Percentiles rank a stretch among this genome's conserved stretches.
phyloP scores from a whole-genome alignment of 2,888 invertebrate species.

The Harmothoe impar region DNA sequence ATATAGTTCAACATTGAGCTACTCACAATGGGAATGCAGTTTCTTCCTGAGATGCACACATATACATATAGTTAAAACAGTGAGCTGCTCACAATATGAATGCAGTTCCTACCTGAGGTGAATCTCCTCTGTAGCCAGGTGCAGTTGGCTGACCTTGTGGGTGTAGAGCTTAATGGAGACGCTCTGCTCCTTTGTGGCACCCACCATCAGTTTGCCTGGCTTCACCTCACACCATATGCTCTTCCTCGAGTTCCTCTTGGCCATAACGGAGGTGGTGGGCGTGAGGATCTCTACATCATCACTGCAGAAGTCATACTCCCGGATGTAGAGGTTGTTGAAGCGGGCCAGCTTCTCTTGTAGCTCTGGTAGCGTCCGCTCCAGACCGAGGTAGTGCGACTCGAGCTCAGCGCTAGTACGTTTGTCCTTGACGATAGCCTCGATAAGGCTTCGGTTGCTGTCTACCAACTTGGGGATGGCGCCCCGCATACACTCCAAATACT shows the following conservation, averaged over 20 bases:
- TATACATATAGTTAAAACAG: too few relatives aligned
- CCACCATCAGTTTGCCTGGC: slow-evolving; percentile 62
- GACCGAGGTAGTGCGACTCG: slow-evolving; percentile 60
- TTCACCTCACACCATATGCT: slow-evolving; percentile 66
- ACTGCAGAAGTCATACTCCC: slow-evolving; percentile 65
- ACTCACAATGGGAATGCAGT: too few relatives aligned
- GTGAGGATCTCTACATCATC: slow-evolving; percentile 63
- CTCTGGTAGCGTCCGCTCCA: slow-evolving; percentile 63
- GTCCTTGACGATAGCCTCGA: slow-evolving; percentile 67
- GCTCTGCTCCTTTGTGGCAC: slow-evolving; percentile 20
- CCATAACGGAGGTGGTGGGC: slow-evolving; percentile 29
- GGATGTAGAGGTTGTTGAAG: slow-evolving; percentile 65
- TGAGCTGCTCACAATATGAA: too few relatives aligned
- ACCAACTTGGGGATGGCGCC: slow-evolving; percentile 66
- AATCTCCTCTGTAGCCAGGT: slow-evolving; percentile 66
- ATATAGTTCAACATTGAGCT: too few relatives aligned
- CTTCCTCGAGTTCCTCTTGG: slow-evolving; percentile 37
- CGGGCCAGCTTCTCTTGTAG: slow-evolving; percentile 67
- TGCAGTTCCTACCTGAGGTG: slow-evolving; percentile 63
- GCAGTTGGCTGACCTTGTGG: slow-evolving; percentile 62
- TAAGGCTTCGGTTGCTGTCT: slow-evolving; percentile 65
- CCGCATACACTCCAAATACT: slow-evolving; percentile 66
- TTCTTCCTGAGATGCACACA: too few relatives aligned
- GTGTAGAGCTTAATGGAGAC: slow-evolving; percentile 66
- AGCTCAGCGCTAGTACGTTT: slow-evolving; percentile 65